Conservation (phyloP, 1,140 invertebrate genomes). For the Penaeus indicus region DNA sequence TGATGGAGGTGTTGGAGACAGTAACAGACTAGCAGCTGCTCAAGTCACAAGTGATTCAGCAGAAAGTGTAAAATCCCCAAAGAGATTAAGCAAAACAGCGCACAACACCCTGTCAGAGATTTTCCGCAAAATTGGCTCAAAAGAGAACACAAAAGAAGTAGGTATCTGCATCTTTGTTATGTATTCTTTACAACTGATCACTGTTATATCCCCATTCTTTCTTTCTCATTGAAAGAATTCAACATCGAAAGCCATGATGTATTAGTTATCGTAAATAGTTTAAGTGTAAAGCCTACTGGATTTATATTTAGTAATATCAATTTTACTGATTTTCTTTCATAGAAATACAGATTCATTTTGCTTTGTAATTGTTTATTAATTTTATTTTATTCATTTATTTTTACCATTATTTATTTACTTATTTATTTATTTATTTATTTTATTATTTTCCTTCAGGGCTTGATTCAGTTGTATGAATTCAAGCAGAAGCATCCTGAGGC, state of each 20-base stretch:
- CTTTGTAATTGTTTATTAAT: neutral
- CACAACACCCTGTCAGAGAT: constrained; percentile 90
- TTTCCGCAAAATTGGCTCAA: constrained; percentile 91
- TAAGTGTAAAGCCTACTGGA: no score
- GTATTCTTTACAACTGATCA: neutral
- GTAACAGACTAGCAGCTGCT: constrained; percentile 51
- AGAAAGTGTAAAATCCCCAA: constrained; percentile 56
- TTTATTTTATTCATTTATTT: no score
- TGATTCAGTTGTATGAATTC: constrained; percentile 90
- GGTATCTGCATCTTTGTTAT: constrained; percentile 1
- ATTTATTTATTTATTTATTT: no score
- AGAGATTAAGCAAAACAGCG: constrained; percentile 71
- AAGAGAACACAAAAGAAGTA: constrained; percentile 87
- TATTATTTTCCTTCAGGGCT: constrained; percentile 74
- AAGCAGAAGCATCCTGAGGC: constrained; percentile 90
- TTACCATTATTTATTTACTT: neutral
- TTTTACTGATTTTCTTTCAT: no score
- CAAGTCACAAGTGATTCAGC: constrained; percentile 44
- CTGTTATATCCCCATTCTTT: neutral
- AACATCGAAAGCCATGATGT: no score
- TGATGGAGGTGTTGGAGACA: constrained; percentile 60
- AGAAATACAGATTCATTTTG: no score
- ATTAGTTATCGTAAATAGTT: no score
- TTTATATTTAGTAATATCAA: no score
- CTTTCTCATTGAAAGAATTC: neutral